Conservation (phyloP, 2,888 invertebrate species). For the Agriopis aurantiaria region DNA sequence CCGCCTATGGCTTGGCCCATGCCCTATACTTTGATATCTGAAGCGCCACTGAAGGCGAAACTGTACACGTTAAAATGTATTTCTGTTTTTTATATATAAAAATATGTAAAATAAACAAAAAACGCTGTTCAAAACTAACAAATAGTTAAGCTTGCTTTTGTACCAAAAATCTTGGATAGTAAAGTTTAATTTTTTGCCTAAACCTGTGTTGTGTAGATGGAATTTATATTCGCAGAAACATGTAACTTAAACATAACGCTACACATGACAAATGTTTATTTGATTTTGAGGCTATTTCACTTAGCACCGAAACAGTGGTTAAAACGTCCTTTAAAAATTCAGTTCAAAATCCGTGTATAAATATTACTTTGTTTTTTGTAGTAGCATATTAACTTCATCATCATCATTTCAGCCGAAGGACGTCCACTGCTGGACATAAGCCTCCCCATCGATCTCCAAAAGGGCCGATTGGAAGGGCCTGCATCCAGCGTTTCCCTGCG, state of each 20-base stretch:
- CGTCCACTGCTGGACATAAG: too few relatives aligned
- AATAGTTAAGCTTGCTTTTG: too few relatives aligned
- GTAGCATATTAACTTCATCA: too few relatives aligned
- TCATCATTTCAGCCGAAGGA: too few relatives aligned
- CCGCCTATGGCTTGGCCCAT: constrained; percentile 20
- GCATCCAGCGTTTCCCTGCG: too few relatives aligned
- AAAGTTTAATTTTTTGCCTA: not conserved
- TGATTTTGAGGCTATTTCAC: constrained; percentile 23
- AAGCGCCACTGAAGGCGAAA: constrained; percentile 27
- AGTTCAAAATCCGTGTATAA: too few relatives aligned
- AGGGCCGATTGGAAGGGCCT: too few relatives aligned
- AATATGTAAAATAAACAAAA: too few relatives aligned
- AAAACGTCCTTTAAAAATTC: not conserved
- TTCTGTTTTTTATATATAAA: not conserved
- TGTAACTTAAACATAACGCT: not conserved
- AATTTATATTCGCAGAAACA: not conserved
- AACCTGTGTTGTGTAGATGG: not conserved
- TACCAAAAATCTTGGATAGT: not conserved
- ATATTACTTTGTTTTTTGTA: too few relatives aligned
- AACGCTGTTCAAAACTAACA: not conserved
- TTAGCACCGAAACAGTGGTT: constrained; percentile 17
- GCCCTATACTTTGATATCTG: constrained; percentile 31
- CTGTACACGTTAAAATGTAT: not conserved
- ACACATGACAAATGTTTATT: constrained; percentile 13
- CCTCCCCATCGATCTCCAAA: too few relatives aligned